Evolutionary conservation across 2,888 invertebrate species (phyloP), one percentile per base, ranked within the genome.

Genomic region (Dasysyrphus albostriatus): DNA sequence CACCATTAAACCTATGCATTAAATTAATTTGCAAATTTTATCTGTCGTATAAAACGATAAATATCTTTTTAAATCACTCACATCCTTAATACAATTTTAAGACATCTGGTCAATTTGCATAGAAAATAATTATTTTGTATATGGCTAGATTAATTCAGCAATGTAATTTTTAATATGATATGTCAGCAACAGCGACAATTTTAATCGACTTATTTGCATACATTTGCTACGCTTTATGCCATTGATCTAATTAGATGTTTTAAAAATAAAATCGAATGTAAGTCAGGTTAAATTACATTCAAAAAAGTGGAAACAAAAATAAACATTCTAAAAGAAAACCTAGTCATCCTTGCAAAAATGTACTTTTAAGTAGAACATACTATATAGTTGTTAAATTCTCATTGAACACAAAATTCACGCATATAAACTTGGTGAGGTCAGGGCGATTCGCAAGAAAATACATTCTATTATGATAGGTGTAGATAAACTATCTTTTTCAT

Each of bases 301-400:
- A 44, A 65, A 65, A 49, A 75, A 47, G 34, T 67, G 14, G 29
- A 37, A 59, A 69, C 9, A 51, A 76, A 44, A 83, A 47, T 49
- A 42, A 63, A 51, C 49, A 29, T 74, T 77, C 63, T 51, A 39
- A 37, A 34, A 49, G 32, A 82, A 72, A 87, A 87, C 34, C 87
- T 79, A 5, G 87, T 87, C 87, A 87, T 87, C 87, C 87, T 87
- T 87, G 87, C 83, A 39, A 39, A 54, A 74, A 83, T 83, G 77
- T 75, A 76, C 75, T 72, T 78, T 72, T 83, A 87, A 75, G 70
- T 83, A 82, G 83, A 70, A 54, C 83, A 73, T 70, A 70, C 56
- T 49, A 19, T 59, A 58, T 58, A 49, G 59, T 76, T 42, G 44
- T 16, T 44, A 69, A 56, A n/a, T 10, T 70, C n/a, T n/a, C 72